Conservation (phyloP, 1,140 invertebrate genomes). For the Aethina tumida region DNA sequence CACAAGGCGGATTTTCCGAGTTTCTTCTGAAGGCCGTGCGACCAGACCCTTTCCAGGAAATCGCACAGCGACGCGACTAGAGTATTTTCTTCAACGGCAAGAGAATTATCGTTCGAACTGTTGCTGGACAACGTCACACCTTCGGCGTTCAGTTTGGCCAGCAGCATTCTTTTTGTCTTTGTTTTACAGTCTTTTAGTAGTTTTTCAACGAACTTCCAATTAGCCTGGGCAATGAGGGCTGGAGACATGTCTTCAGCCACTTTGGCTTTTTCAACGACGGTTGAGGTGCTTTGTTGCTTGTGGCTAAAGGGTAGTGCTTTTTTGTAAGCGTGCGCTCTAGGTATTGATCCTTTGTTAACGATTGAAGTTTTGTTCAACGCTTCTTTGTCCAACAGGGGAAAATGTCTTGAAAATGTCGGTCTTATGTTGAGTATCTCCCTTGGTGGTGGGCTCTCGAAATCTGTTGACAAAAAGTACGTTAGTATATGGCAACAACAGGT, state of each 20-base stretch:
- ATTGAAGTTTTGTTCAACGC: constrained; percentile 48
- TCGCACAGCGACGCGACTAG: constrained; percentile 96
- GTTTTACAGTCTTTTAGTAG: constrained; percentile 86
- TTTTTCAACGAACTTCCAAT: constrained; percentile 97
- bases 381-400: constrained; percentile 68
- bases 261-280: constrained; percentile 39
- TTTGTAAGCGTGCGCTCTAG: constrained; percentile 29
- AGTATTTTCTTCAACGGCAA: constrained; percentile 90
- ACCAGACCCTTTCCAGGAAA: constrained; percentile 95
- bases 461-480: too few species aligned
- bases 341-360: constrained; percentile 35
- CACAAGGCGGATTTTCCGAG: constrained; percentile 92
- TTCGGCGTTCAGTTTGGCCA: constrained; percentile 97
- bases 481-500: constrained; percentile 57
- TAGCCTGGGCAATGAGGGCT: constrained; percentile 89
- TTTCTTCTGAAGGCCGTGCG: constrained; percentile 91
- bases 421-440: constrained; percentile 55
- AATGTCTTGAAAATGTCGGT: constrained; percentile 45
- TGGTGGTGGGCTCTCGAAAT: constrained; percentile 69
- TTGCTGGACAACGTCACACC: constrained; percentile 59
- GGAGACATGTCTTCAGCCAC: constrained; percentile 53
- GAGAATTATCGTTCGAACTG: constrained; percentile 47
- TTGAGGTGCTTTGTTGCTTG: constrained; percentile 18
- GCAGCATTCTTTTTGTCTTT: constrained; percentile 94
- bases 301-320: constrained; percentile 24